Base-by-base conservation (phyloP, 1,140 invertebrate genomes). In the Hycleus phaleratus region DNA sequence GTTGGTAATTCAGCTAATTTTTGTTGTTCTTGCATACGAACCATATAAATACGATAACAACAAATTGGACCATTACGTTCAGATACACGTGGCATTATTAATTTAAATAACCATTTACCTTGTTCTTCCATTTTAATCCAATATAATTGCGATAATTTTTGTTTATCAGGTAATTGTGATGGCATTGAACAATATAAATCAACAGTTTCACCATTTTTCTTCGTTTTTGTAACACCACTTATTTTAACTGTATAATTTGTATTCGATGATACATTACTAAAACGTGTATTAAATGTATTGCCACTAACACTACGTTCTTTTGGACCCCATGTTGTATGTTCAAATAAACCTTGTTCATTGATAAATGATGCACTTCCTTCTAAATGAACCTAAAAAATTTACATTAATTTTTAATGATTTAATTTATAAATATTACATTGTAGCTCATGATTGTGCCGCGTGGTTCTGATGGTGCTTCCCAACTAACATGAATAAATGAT, bases 11-110 rank as follows among this genome's bases (percentile, higher is more conserved):
- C 82, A 11, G 78, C 79, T 58, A 87, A 75, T 46, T 79, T 81
- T 63, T 83, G 81, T 8, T 85, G 78, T 0, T 79, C 77, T 53
- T 80, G 74, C 55, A 92, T 76, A 59, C 85, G 82, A 1, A 93
- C 82, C 64, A 93, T 74, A 74, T 88, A 88, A 45, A 93, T 77
- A 65, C 88, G 79, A 70, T 90, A 90, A 64, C 90, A 93, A 73
- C 90, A 93, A 62, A 94, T 91, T 4, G 85, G 85, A 8, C 91
- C 91, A 70, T 93, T 93, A 56, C 90, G 75, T 69, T 93, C 89
- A 0, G 86, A 85, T 10, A 93, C 80, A 60, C 85, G 77, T 0
- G 88, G 87, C 44, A 91, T 70, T 60, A 79, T 79, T 10, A 91
- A 69, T 62, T 85, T 85, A 51, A 91, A 84, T 46, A 90, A 74